These are phyloP conservation scores for Desmodus rotundus DNA, from an alignment of 2,113 vertebrate genomes.

Conservation along the genomic window DNA sequence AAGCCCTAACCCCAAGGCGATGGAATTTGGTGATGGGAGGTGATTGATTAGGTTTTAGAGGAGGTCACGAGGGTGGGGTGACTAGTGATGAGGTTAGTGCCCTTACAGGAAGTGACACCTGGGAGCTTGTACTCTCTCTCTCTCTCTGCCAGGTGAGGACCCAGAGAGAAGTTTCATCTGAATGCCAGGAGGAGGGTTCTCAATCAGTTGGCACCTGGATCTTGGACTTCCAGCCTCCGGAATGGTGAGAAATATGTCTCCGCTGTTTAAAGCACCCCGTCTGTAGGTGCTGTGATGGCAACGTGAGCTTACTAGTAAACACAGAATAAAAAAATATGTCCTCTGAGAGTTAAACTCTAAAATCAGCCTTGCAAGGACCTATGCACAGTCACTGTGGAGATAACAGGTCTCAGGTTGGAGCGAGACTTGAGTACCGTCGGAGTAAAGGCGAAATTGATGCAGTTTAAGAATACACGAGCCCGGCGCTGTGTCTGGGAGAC, in stretches of 20 bases:
- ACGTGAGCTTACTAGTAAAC: background rate
- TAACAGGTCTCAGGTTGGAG: background rate
- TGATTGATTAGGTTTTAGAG: background rate
- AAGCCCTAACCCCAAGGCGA: background rate
- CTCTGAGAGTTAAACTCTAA: background rate
- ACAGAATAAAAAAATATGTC: background rate
- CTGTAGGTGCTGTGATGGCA: too few relatives aligned
- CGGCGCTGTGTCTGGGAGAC: background rate
- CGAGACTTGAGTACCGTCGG: rapidly evolving
- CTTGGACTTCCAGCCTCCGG: background rate
- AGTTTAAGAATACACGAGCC: rapidly evolving
- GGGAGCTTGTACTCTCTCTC: background rate
- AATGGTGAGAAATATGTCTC: background rate
- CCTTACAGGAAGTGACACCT: background rate
- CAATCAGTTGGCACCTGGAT: background rate
- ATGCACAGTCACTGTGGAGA: background rate
- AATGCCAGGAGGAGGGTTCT: too few relatives aligned
- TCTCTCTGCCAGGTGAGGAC: background rate
- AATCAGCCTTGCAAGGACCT: background rate
- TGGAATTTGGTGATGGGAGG: background rate
- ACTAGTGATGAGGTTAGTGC: background rate
- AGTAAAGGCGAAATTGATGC: background rate
- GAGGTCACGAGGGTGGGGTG: background rate
- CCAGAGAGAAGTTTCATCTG: too few relatives aligned
- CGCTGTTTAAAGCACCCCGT: too few relatives aligned